Evolutionary conservation across 2,797 vertebrate species (phyloP), one percentile per base, ranked within the genome.

Genomic region (Arnoldichthys spilopterus): DNA sequence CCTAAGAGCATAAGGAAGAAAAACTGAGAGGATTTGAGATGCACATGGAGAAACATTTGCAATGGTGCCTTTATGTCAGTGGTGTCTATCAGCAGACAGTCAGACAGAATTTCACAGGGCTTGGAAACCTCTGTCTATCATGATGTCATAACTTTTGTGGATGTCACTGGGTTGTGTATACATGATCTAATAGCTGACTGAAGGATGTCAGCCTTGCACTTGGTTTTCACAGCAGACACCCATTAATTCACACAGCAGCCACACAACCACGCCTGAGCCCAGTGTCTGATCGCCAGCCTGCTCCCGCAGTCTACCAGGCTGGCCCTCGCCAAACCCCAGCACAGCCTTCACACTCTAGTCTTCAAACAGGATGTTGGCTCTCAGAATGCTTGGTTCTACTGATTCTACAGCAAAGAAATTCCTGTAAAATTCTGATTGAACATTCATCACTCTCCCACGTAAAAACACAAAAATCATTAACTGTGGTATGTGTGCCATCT

Each of bases 371-470:
- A 88, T 82, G 84, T 81, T 82, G 79, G 63, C 73, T 78, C 71
- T 56, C n/a, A 79, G 77, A 82, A 69, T 68, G n/a, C 24, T 74
- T 43, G 54, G 68, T 53, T 34, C 24, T 67, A 72, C 69, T 71
- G 51, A 74, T 67, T 64, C 77, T 62, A 63, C 77, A 77, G 47
- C 62, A 49, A 74, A 77, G 56, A 72, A 76, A 88, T 89, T 89
- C 82, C 84, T 91, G 83, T 88, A 85, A 89, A 87, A 79, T 74
- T 88, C 86, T 88, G 87, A 91, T 84, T 82, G 81, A 85, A 74
- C 77, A 67, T 81, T 85, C 86, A 90, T 90, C 87, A 86, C 76
- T 56, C 49, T 80, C 49, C 53, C 16, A 40, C 49, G 68, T 80
- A 76, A 68, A 53, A 59, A 66, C 71, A 2, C 2, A 32, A 86